These are phyloP conservation scores for Hoplostethus mediterraneus DNA, from an alignment of 2,797 vertebrate species.

Conservation along the genomic window DNA sequence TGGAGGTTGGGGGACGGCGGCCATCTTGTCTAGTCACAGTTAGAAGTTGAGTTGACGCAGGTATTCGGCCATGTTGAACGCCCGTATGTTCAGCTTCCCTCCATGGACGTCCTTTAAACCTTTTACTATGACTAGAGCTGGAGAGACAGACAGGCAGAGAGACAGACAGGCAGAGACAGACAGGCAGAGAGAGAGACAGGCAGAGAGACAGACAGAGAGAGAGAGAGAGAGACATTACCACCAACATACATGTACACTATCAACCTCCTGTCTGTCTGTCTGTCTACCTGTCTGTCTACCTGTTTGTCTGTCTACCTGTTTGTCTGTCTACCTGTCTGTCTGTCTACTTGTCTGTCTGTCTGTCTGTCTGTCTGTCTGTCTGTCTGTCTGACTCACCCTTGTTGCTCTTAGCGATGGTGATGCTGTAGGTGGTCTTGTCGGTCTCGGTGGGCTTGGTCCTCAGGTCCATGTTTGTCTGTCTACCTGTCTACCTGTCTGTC, in stretches of 20 bases:
- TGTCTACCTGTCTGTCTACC: neutral
- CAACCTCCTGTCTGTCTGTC: neutral
- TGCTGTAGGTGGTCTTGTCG: too few species aligned
- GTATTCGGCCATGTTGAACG: neutral
- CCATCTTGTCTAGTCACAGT: neutral
- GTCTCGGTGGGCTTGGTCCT: too few species aligned
- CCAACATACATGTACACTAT: too few species aligned
- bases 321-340: too few species aligned
- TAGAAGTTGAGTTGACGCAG: neutral
- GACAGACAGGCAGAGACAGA: neutral
- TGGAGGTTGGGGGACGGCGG: neutral
- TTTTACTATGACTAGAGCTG: neutral
- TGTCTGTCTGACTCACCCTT: too few species aligned
- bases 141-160: constrained; percentile 4
- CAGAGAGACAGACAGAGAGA: neutral
- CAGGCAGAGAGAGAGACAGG: too few species aligned
- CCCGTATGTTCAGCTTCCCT: neutral
- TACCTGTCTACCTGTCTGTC: too few species aligned
- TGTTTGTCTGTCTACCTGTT: neutral
- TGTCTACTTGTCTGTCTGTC: too few species aligned
- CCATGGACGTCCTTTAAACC: neutral
- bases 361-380: too few species aligned
- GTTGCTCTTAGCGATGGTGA: too few species aligned
- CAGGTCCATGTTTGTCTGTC: too few species aligned
- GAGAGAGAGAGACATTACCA: neutral